Conservation (phyloP, 2,797 vertebrate genomes). For the Valencia hispanica region DNA sequence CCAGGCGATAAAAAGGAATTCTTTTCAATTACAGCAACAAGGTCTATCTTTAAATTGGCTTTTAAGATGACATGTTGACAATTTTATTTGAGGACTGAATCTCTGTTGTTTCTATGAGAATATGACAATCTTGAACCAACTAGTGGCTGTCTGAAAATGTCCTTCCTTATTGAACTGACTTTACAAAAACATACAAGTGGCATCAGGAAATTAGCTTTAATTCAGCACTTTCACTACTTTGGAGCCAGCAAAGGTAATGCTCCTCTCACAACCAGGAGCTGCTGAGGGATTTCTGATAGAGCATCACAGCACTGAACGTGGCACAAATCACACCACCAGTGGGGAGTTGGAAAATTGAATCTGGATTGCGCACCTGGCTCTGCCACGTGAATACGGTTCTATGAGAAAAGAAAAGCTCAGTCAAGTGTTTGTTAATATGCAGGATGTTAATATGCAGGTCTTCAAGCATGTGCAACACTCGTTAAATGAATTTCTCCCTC, state of each 20-base stretch:
- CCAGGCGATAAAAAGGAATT: not conserved
- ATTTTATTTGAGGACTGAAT: slow-evolving; percentile 3
- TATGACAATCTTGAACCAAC: not conserved
- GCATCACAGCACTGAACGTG: slow-evolving; percentile 46
- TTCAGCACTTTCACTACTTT: slow-evolving; percentile 25
- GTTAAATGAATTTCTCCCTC: slow-evolving; percentile 60
- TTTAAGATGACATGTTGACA: slow-evolving; percentile 2
- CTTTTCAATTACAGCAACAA: not conserved
- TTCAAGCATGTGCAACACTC: slow-evolving; percentile 59
- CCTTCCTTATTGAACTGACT: not conserved
- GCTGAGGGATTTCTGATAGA: slow-evolving; percentile 56
- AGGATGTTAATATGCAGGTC: slow-evolving; percentile 74
- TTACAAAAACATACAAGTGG: slow-evolving; percentile 8
- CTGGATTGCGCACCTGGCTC: slow-evolving; percentile 71
- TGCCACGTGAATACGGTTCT: slow-evolving; percentile 65
- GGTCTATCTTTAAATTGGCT: not conserved
- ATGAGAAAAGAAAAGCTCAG: slow-evolving; percentile 35
- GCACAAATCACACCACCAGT: slow-evolving; percentile 54
- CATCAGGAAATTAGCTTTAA: slow-evolving; percentile 13
- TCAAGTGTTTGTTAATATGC: slow-evolving; percentile 65
- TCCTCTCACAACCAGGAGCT: slow-evolving; percentile 30
- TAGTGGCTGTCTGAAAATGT: not conserved
- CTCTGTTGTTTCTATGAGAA: not conserved
- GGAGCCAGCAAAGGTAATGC: slow-evolving; percentile 23
- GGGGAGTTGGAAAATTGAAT: slow-evolving; percentile 51